Base-by-base conservation (phyloP, 2,113 vertebrate genomes). In the Danio rerio region DNA sequence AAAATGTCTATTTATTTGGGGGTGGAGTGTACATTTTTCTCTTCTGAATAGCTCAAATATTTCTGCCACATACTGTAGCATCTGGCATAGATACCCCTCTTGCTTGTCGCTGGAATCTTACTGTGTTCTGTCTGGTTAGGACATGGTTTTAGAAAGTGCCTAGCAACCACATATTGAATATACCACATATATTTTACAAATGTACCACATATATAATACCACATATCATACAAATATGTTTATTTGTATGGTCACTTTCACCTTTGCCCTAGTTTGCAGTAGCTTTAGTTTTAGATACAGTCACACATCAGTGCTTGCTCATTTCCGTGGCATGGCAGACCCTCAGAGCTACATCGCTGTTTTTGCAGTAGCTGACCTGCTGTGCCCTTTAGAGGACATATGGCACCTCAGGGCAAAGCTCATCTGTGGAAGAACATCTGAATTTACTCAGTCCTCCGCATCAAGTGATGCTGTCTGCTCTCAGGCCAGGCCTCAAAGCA, bases 321-420 rank as follows among this genome's bases (percentile, higher is more conserved):
- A 56, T n/a, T 72, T 47, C 31, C 7, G 13, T 20, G 21, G 20
- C 40, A 73, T 9, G 15, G n/a, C 59, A 55, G 50, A 71, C 8
- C 78, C 71, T 80, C 11, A 66, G 69, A 62, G 49, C n/a, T 63
- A 20, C 18, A 13, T 31, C n/a, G 63, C 40, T 80, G 9, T 65
- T 83, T 73, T 80, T 74, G 52, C 71, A 76, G 12, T 76, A 63
- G 47, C 20, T 84, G 83, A 77, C 83, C 83, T 62, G 50, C 13
- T 9, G 45, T 62, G 63, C 52, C 68, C 63, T 49, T 49, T 50
- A 77, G 47, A 77, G 83, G 52, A 83, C 81, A 78, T 8, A 49
- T 50, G 66, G 66, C 65, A 69, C 79, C 79, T 59, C 66, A 7
- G 71, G 52, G 13, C 52, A 56, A 42, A 55, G 21, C 49, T 73